phyloP scores from a whole-genome alignment of 2,113 vertebrate species.

The Elachura formosa region DNA sequence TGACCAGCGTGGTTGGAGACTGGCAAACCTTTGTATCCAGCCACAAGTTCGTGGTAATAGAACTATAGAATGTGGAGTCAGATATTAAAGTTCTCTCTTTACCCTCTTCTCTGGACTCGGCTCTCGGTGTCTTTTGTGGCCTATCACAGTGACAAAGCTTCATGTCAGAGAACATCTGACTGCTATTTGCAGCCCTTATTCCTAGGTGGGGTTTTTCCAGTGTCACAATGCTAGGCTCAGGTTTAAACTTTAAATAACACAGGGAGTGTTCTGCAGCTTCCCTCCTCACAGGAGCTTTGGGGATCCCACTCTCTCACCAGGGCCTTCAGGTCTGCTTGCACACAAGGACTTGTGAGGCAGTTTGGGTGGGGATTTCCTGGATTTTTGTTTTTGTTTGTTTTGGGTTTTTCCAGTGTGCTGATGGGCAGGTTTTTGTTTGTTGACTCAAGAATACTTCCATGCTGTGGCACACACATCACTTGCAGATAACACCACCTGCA shows the following conservation, averaged over 20 bases:
- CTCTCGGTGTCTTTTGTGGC: too few species aligned
- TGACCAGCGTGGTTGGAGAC: too few species aligned
- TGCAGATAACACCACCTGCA: background rate
- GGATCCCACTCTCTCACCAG: background rate
- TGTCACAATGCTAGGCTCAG: background rate
- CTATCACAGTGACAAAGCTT: too few species aligned
- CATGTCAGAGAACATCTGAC: background rate
- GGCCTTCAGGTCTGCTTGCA: background rate
- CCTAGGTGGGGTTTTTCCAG: background rate
- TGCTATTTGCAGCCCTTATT: background rate
- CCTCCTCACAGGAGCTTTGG: background rate
- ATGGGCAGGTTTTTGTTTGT: fast-evolving
- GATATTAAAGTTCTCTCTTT: too few species aligned
- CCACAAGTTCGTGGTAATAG: too few species aligned
- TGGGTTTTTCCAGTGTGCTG: background rate
- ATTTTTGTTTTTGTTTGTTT: background rate
- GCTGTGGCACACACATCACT: background rate
- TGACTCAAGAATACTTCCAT: background rate
- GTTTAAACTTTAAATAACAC: background rate
- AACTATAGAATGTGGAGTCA: too few species aligned
- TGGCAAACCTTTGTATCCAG: too few species aligned
- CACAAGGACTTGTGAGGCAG: background rate
- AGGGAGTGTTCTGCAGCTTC: background rate
- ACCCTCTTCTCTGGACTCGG: too few species aligned
- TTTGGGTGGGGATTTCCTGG: background rate